Evolutionary conservation across 1,140 invertebrate genomes (phyloP).

Genomic region (Thalassaphorura encarpata): DNA sequence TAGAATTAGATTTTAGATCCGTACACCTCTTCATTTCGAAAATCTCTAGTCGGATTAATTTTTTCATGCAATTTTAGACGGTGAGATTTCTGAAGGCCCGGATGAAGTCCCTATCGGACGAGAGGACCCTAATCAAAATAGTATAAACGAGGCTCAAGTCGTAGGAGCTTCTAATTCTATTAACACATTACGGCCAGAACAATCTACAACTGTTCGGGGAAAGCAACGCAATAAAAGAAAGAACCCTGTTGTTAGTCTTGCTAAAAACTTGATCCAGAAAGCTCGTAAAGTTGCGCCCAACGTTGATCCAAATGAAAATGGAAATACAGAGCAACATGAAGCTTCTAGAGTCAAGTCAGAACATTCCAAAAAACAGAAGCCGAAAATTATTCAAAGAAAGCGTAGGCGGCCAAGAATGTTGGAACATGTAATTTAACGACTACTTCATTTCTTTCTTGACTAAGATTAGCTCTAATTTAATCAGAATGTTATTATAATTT

Average conservation of each 20-base stretch:
- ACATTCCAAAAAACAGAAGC: background rate
- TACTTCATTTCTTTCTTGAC: background rate
- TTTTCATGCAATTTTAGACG: background rate
- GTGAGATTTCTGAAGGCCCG: background rate
- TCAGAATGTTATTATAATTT: constrained; percentile 11
- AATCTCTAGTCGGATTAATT: background rate
- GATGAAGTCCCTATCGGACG: background rate
- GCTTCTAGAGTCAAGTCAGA: background rate
- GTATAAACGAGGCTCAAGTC: background rate
- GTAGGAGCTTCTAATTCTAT: no score
- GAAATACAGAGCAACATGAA: background rate
- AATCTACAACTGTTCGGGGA: no score
- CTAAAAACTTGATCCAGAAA: no score
- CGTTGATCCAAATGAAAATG: background rate
- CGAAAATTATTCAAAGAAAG: background rate
- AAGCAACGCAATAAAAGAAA: no score
- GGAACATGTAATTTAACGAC: background rate
- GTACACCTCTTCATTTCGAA: background rate
- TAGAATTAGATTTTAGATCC: background rate
- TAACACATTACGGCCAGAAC: no score
- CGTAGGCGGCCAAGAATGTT: background rate
- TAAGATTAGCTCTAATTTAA: background rate
- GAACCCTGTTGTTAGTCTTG: no score
- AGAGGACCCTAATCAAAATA: background rate
- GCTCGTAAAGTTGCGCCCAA: no score